Evolutionary conservation across 2,113 vertebrate genomes (phyloP), one percentile per base, ranked within the genome.

Genomic region (Synodontis membranacea): DNA sequence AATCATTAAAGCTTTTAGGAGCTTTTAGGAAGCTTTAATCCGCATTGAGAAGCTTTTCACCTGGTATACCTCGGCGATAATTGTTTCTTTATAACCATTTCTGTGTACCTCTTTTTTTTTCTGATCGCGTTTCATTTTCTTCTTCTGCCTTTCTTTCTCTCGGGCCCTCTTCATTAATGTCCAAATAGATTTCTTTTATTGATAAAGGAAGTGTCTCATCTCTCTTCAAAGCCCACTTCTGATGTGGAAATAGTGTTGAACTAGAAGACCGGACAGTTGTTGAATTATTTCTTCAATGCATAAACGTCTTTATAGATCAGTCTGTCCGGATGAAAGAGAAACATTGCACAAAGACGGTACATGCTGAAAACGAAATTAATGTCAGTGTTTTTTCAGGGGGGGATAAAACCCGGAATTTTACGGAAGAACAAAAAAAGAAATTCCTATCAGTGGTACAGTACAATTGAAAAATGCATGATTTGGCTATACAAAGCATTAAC

Each of bases 201-300:
- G 80, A 50, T 68, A 50, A 52, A 50, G 21, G 31, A 39, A 42
- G 64, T 34, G 28, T 86, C 76, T 86, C 80, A 81, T 90, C 80
- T 85, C 37, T 78, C 68, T 80, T 88, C 84, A 89, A 91, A 87
- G 91, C 34, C 7, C 86, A 75, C 85, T 79, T 88, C 79, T 88
- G 88, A 87, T 82, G 66, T 90, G 88, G 84, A 88, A 90, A 87
- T 87, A 84, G 75, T n/a, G 64, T 58, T 83, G 78, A 84, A 88
- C 44, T 48, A 14, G 86, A 68, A 19, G 50, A 80, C n/a, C 42
- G 66, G 87, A 82, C 68, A 60, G 80, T 83, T 82, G 86, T 85
- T 83, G 48, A 84, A 89, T 88, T 50, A 87, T 75, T 80, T 83
- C 84, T 88, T 88, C 84, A 50, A 80, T 83, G 54, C 62, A 80